Percentiles rank a stretch among this genome's conserved stretches.
Conservation (phyloP, 2,113 vertebrate species). For the Dendrocopos noguchii region DNA sequence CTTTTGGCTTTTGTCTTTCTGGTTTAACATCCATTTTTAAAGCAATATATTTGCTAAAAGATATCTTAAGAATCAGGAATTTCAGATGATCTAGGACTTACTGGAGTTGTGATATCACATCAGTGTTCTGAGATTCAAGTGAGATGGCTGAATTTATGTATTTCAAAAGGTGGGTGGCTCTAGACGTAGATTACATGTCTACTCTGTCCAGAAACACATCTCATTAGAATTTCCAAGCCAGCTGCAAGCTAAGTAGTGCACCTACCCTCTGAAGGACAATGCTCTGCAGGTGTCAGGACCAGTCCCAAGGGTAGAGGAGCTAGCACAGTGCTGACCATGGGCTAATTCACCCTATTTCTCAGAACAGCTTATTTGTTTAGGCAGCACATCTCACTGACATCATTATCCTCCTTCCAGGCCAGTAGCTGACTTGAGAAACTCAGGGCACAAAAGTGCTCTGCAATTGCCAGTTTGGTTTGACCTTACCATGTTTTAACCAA, state of each 20-base stretch:
- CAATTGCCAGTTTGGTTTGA: background rate
- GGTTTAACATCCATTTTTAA: background rate
- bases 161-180: background rate
- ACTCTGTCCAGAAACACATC: fast-evolving
- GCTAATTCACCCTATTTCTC: background rate
- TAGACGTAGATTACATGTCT: background rate
- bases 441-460: background rate
- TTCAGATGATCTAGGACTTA: background rate
- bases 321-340: background rate
- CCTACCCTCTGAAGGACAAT: background rate
- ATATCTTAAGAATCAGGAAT: background rate
- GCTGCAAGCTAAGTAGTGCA: background rate
- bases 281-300: background rate
- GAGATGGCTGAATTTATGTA: background rate
- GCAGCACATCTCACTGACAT: background rate
- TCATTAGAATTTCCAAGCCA: background rate
- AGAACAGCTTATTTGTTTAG: background rate
- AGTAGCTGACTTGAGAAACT: background rate
- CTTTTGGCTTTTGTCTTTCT: background rate
- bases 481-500: background rate
- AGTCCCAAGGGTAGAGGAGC: background rate
- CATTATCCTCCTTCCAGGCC: background rate
- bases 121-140: background rate
- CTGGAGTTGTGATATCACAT: background rate
- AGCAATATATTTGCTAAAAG: background rate